phyloP scores from a whole-genome alignment of 2,888 invertebrate genomes.

The Horisme vitalbata region DNA sequence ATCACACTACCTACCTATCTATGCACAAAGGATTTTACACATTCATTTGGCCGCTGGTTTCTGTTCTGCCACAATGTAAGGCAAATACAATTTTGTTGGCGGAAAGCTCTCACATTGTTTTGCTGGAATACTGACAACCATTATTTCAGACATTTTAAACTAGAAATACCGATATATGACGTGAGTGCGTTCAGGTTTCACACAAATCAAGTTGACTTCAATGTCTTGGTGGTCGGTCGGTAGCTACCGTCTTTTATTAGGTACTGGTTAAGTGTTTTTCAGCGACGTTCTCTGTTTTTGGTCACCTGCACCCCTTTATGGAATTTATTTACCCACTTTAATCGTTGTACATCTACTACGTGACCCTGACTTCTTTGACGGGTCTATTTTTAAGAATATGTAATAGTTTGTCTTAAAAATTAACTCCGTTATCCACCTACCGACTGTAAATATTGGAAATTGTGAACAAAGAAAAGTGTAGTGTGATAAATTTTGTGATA shows the following conservation, averaged over 20 bases:
- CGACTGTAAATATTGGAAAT: too few species aligned
- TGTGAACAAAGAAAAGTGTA: too few species aligned
- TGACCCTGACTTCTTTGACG: too few species aligned
- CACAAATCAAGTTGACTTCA: neutral
- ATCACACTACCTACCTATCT: constrained; percentile 50
- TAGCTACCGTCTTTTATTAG: too few species aligned
- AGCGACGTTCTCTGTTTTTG: too few species aligned
- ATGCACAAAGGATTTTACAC: constrained; percentile 55
- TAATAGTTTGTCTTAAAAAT: too few species aligned
- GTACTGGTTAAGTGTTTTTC: too few species aligned
- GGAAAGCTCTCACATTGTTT: constrained; percentile 5
- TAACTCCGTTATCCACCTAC: too few species aligned
- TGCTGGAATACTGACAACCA: constrained; percentile 3
- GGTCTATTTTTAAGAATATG: too few species aligned
- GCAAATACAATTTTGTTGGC: neutral
- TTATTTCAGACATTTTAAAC: constrained; percentile 6
- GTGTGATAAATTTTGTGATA: neutral
- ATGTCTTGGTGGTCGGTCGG: neutral
- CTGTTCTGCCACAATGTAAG: constrained; percentile 7
- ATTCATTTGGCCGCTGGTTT: constrained; percentile 37
- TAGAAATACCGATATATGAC: constrained; percentile 9
- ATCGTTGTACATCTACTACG: too few species aligned
- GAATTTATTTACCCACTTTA: too few species aligned
- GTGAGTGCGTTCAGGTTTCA: neutral
- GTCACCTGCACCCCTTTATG: too few species aligned